phyloP scores from a whole-genome alignment of 2,113 vertebrate species.

The Condylura cristata region DNA sequence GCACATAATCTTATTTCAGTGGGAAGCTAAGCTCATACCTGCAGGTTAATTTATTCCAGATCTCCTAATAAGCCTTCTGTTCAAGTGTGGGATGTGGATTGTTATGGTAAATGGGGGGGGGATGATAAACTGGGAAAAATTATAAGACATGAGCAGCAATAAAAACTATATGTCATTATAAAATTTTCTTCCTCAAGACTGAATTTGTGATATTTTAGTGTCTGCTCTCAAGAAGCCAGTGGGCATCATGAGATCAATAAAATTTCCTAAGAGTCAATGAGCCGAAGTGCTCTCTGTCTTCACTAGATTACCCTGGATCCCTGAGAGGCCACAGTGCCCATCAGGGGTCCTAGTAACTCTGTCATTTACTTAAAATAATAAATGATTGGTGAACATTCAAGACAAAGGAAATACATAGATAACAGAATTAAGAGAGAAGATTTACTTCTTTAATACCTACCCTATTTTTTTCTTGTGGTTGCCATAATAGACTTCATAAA shows the following conservation, averaged over 20 bases:
- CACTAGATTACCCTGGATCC: conserved; percentile 52
- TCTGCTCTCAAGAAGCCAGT: conserved; percentile 16
- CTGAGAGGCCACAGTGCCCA: background rate
- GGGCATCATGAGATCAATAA: conserved; percentile 63
- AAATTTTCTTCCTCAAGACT: conserved; percentile 26
- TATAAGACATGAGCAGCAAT: background rate
- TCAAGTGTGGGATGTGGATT: background rate
- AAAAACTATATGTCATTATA: background rate
- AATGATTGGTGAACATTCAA: conserved; percentile 34
- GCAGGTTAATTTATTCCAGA: background rate
- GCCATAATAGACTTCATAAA: background rate
- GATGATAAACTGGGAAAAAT: conserved; percentile 4
- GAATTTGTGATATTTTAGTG: conserved; percentile 54
- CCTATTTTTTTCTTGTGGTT: background rate
- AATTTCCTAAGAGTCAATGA: conserved; percentile 67
- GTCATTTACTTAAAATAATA: conserved; percentile 54
- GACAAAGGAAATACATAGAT: background rate
- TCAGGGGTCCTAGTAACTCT: background rate
- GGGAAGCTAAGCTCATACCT: background rate
- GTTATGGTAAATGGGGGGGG: background rate
- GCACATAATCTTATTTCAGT: background rate
- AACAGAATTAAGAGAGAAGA: background rate
- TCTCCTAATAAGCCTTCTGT: background rate
- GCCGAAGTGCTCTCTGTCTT: conserved; percentile 29
- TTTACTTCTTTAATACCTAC: background rate